A percentile compares a stretch with the other conserved stretches of the same genome.
Evolutionary conservation across 2,113 vertebrate species (phyloP).

Genomic region (Struthidea cinerea): DNA sequence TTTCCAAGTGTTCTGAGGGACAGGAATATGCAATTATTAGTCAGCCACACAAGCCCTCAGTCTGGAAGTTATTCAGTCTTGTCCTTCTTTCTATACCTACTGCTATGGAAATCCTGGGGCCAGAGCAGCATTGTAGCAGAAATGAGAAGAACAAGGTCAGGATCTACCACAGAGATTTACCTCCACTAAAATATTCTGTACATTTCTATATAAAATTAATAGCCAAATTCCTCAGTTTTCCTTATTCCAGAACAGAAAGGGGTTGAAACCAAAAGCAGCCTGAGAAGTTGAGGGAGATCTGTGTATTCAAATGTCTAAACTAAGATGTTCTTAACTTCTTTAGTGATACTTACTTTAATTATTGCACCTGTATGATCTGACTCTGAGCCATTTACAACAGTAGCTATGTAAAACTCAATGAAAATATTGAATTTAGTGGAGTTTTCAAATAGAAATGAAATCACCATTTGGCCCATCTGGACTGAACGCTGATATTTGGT

Average conservation of each 20-base stretch:
- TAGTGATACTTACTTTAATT: background rate
- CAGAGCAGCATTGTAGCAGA: background rate
- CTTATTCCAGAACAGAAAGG: background rate
- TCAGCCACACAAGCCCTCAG: background rate
- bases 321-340: background rate
- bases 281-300: background rate
- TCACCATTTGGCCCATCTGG: background rate
- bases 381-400: background rate
- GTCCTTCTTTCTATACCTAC: background rate
- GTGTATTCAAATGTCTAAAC: background rate
- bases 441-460: background rate
- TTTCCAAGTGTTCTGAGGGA: background rate
- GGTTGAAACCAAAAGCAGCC: background rate
- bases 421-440: background rate
- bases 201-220: background rate
- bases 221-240: background rate
- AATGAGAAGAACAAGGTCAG: background rate
- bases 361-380: background rate
- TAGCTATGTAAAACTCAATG: background rate
- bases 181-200: background rate
- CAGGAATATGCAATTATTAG: background rate
- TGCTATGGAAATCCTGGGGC: background rate
- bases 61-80: background rate
- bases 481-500: background rate
- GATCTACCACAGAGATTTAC: background rate